Evolutionary conservation across 2,797 vertebrate species (phyloP), one percentile per base, ranked within the genome.

Genomic region (Gymnoscopelus braueri): DNA sequence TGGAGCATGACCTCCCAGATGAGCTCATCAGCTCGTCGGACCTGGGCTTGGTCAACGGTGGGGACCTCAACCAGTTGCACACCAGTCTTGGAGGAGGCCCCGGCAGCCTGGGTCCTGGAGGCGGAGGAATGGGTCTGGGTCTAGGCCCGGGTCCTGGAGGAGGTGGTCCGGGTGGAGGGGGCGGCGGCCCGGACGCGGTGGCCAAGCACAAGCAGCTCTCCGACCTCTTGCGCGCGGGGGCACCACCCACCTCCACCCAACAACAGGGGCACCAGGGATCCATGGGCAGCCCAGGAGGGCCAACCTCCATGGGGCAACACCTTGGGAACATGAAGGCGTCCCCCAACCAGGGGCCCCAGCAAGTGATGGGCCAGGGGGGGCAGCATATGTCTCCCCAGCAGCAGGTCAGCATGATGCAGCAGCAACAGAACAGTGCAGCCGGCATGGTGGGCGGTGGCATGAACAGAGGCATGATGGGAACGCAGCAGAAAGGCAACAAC

Each of bases 201-300:
- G 97, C 97, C 86, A 99, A 98, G 93, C 98, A 99, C 92, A 99
- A 98, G 93, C 98, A 99, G 78, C 94, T 99, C 49, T 99, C 98
- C 3, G 98, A 99, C 90, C 94, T 99, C 75, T 83, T 99, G 55
- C 95, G 97, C 48, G 90, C 94, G 0, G 92, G 93, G n/a, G 89
- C 84, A 3, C 87, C 91, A 35, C 48, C 83, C 59, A 55, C 91
- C 2, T 92, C 94, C 72, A 88, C 93, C 87, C 96, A 90, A 4
- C 96, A 90, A 4, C 91, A 89, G 59, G 91, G 90, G 26, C 96
- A 93, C 50, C 93, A 91, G 84, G 93, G 89, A 75, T 75, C 87
- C 35, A 90, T 90, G 83, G 89, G 90, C 32, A 92, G 86, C 76
- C 89, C 90, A 14, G 89, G 86, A 66, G 94, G 90, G 8, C 79